Base-by-base conservation (phyloP, 2,888 invertebrate genomes). In the Mythimna loreyi region DNA sequence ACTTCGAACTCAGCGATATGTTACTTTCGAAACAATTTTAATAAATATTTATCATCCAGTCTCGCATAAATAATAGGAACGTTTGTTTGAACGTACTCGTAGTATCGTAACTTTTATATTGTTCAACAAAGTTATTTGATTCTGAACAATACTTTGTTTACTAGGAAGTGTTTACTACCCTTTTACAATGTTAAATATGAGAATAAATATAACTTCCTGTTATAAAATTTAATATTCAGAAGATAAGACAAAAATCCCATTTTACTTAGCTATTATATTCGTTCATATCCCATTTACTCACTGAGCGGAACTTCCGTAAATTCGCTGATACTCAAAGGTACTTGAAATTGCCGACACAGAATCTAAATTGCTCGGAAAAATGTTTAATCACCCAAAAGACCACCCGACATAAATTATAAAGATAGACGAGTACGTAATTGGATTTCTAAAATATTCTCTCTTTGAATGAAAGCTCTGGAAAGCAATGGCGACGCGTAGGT, bases 281-380 rank as follows among this genome's bases (percentile, higher is more conserved):
- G 5, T 72, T 50, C 43, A 72, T 56, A 55, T 66, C 36, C 56
- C 62, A 60, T 53, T 61, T 62, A 59, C 36, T 52, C 53, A 57
- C 56, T 78, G 30, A 45, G 33, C 30, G 45, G 55, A 61, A 25
- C 61, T 67, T 65, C 63, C 67, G 33, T 61, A 67, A 69, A 75
- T 61, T 65, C 55, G 67, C 67, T 67, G 75, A 70, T 63, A 67
- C 62, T 45, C 50, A 52, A 28, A 55, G 62, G 58, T 53, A 45
- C 43, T 45, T 45, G 43, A 57, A 68, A 78, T 58, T 62, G 66
- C 60, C 55, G 72, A 63, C 78, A 76, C 40, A 63, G 65, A 74
- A 71, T 69, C 75, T 52, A 78, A 83, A 78, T 83, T 78, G 72
- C 71, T 75, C 58, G 60, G 52, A 76, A 82, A 81, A 83, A 84